A percentile compares a stretch with the other conserved stretches of the same genome.
phyloP scores from a whole-genome alignment of 2,888 invertebrate genomes.

The Druceiella hillmani region DNA sequence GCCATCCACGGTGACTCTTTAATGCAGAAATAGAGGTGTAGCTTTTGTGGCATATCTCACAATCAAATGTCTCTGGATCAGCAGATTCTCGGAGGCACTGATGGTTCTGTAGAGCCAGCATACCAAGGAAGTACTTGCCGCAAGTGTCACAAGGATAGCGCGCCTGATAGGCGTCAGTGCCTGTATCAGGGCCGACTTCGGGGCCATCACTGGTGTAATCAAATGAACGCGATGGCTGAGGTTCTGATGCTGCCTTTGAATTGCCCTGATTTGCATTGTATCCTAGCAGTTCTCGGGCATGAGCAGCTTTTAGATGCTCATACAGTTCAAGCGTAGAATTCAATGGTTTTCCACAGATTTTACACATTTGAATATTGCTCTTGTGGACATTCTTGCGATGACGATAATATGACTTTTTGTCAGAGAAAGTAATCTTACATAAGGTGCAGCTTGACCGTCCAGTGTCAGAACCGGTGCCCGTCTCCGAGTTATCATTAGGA shows the following conservation, averaged over 20 bases:
- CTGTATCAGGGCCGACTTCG: slow-evolving; percentile 37
- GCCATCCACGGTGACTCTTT: slow-evolving; percentile 64
- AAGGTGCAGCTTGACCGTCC: slow-evolving; percentile 52
- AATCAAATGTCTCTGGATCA: slow-evolving; percentile 49
- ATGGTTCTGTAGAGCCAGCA: slow-evolving; percentile 50
- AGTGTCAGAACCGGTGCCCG: slow-evolving; percentile 28
- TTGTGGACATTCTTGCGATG: slow-evolving; percentile 55
- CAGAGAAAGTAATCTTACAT: slow-evolving; percentile 56
- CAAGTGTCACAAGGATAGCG: slow-evolving; percentile 52
- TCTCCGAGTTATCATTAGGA: slow-evolving; percentile 24
- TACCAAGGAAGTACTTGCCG: slow-evolving; percentile 50
- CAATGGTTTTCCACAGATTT: slow-evolving; percentile 58
- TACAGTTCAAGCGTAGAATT: slow-evolving; percentile 58
- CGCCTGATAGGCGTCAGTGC: slow-evolving; percentile 40
- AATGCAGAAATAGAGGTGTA: slow-evolving; percentile 61
- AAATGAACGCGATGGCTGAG: slow-evolving; percentile 30
- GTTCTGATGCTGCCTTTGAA: slow-evolving; percentile 34
- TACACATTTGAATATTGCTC: slow-evolving; percentile 52
- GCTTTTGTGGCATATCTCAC: slow-evolving; percentile 59
- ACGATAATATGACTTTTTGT: slow-evolving; percentile 54
- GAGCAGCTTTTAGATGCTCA: slow-evolving; percentile 56
- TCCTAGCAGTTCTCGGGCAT: slow-evolving; percentile 48
- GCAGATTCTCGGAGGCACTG: slow-evolving; percentile 43
- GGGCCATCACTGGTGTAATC: slow-evolving; percentile 37
- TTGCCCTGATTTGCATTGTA: slow-evolving; percentile 43